phyloP scores from a whole-genome alignment of 2,888 invertebrate species.

The Dromius quadrimaculatus region DNA sequence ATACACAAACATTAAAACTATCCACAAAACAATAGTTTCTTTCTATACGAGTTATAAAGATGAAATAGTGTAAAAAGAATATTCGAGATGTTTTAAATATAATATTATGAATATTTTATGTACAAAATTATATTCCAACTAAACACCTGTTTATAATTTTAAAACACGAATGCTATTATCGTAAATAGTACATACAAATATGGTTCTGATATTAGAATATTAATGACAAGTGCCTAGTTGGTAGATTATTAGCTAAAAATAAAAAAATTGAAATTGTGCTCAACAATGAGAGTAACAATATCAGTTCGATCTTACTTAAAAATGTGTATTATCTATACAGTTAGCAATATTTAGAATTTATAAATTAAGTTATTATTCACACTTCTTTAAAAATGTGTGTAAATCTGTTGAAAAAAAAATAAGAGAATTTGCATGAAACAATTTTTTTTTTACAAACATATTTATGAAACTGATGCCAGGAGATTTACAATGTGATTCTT shows the following conservation, averaged over 20 bases:
- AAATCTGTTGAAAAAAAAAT: slow-evolving; percentile 3
- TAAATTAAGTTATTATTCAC: slow-evolving; percentile 44
- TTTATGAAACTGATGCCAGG: not conserved
- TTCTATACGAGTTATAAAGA: slow-evolving; percentile 25
- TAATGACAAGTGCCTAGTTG: slow-evolving; percentile 51
- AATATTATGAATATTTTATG: slow-evolving; percentile 38
- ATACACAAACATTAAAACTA: slow-evolving; percentile 52
- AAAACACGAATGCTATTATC: slow-evolving; percentile 50
- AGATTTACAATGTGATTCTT: too few species aligned
- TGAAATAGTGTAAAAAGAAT: slow-evolving; percentile 41
- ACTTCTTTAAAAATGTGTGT: slow-evolving; percentile 31
- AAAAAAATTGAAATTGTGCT: slow-evolving; percentile 49
- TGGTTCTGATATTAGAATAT: slow-evolving; percentile 49
- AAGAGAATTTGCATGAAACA: slow-evolving; percentile 22
- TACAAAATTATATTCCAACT: slow-evolving; percentile 46
- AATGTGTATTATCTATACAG: slow-evolving; percentile 49
- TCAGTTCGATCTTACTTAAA: slow-evolving; percentile 49
- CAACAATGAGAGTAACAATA: slow-evolving; percentile 48
- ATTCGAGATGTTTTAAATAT: slow-evolving; percentile 24
- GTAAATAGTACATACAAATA: slow-evolving; percentile 49
- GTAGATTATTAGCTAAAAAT: slow-evolving; percentile 34
- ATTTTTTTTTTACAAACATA: not conserved
- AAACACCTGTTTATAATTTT: slow-evolving; percentile 50
- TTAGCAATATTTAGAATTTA: slow-evolving; percentile 50
- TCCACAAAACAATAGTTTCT: slow-evolving; percentile 44